phyloP scores from a whole-genome alignment of 2,113 vertebrate species.

The Penelope pileata region DNA sequence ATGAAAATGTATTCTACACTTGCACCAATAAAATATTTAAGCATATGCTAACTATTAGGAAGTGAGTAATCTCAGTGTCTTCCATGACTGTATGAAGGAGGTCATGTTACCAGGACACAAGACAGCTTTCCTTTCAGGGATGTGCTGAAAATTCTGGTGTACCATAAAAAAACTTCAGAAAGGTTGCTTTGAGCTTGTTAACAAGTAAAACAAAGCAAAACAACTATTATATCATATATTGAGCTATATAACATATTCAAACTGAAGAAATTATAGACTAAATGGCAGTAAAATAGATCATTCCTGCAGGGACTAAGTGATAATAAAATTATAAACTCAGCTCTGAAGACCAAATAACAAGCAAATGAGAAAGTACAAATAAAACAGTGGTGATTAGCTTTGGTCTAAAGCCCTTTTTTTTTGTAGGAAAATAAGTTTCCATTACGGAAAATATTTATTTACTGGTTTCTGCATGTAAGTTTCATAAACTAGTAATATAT shows the following conservation, averaged over 20 bases:
- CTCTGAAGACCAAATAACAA: background rate
- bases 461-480: background rate
- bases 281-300: background rate
- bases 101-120: fast-evolving
- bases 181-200: background rate
- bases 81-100: background rate
- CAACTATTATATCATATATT: background rate
- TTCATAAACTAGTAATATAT: background rate
- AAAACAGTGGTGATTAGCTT: background rate
- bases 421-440: background rate
- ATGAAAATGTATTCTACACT: background rate
- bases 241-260: background rate
- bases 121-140: background rate
- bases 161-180: background rate
- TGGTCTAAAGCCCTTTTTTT: background rate
- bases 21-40: background rate
- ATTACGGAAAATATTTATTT: background rate
- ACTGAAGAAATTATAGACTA: background rate
- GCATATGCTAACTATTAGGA: background rate
- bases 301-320: background rate
- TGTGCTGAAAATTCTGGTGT: background rate
- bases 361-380: background rate
- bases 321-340: background rate
- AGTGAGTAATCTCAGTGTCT: background rate
- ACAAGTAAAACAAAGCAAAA: background rate